Evolutionary conservation across 64 coral and sea anemone genomes (phyloP), one percentile per base, ranked within the genome.

Genomic region (Anthopleura sola): DNA sequence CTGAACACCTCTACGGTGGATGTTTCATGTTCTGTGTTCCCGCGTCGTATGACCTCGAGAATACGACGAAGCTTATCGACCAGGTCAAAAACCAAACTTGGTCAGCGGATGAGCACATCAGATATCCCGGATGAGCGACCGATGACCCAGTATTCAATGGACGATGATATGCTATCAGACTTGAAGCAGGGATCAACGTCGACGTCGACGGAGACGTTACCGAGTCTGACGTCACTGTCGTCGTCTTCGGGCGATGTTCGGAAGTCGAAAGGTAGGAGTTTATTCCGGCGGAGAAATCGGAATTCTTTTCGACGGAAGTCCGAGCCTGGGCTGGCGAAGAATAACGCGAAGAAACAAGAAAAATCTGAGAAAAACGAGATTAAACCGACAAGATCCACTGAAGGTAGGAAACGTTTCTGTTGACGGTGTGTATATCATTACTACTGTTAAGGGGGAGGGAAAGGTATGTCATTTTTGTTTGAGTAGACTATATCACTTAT

Each of bases 291-390:
- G 64, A 89, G 26, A 37, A 81, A 82, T 53, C 80, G 68, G 47
- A 88, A 97, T 76, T 97, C 94, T 40, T 47, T 97, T 12, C 88
- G 94, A 68, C 78, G 94, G 51, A 86, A 89, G 58, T 97, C 94
- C 1, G 94, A 97, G 44, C 85, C 94, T 32, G 88, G 81, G 28
- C 78, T 97, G 47, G 84, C 79, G 54, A 91, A 80, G 83, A 21
- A 82, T 14, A 21, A 47, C 23, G 80, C 75, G 5, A 97, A 62
- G 53, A 92, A 86, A 58, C 47, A 85, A 5, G 55, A 84, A n/a
- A 89, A 95, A 26, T 20, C 40, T n/a, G 76, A 88, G 74, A 88
- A 84, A 48, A 55, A 36, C 37, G 76, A 79, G 19, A 57, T 83
- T 2, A 86, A 77, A 26, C 68, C 37, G 0, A 81, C 36, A 7